Evolutionary conservation across 30 jellyfish, hydroid and myxozoan species (phyloP), one percentile per base, ranked within the genome.

Genomic region (Clytia hemisphaerica): DNA sequence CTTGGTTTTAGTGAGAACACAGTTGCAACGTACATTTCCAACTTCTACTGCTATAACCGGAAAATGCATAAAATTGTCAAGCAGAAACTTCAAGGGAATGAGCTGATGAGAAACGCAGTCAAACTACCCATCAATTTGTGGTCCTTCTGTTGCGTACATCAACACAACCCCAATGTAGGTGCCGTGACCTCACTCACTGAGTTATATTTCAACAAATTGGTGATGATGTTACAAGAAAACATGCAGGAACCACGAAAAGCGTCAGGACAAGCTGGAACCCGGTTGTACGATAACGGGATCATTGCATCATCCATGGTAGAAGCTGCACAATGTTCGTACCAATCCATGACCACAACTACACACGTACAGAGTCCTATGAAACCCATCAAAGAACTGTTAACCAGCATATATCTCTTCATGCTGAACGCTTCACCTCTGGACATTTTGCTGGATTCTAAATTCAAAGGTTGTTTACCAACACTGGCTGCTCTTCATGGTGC

Each of bases 401-500:
- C 70, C 4, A 57, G 70, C 2, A 57, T 57, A 9, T 57, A 57
- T 31, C 70, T 57, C 6, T 57, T 57, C 70, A 57, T 57, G 70
- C 25, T 57, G 14, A 57, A 57, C 50, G n/a, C 30, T 6, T 3
- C 44, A 21, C 70, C 70, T 3, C 25, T 33, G 35, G 70, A 57
- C 25, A 57, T 57, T 26, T 16, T n/a, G 30, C 35, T 22, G 5
- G 70, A 57, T 18, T 26, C 0, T 22, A 28, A 31, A 6, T 57
- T 57, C 44, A 28, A 57, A n/a, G 70, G 15, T 4, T 57, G 70
- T 57, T 31, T 57, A 1, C 70, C 70, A 4, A 22, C 15, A n/a
- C 45, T 57, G 49, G 70, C 70, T 7, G 70, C 45, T 57, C 49
- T 57, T 5, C 70, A 57, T 31, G 70, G 70, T n/a, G n/a, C n/a